Evolutionary conservation across 2,888 invertebrate genomes (phyloP), one percentile per base, ranked within the genome.

Genomic region (Netelia virgata): DNA sequence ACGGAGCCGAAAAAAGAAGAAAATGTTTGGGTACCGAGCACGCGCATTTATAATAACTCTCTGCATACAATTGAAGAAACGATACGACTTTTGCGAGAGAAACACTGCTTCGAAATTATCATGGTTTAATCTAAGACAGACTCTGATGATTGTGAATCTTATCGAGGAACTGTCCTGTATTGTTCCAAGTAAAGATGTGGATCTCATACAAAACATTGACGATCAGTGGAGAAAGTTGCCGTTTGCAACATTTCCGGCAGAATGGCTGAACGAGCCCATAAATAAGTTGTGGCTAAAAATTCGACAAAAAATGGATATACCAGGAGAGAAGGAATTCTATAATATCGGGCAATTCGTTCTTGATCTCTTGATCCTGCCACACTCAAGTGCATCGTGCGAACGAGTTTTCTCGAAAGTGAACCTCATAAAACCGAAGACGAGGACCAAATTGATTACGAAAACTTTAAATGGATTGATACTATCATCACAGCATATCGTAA

Each of bases 311-410:
- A 23, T 20, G 10, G 66, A 68, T 50, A 3, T 43, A 16, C 18
- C 5, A 14, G 47, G 47, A 47, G 47, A 47, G 47, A 66, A 47
- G 20, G 20, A 43, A 8, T 66, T 66, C n/a, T 18, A 66, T 6
- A 20, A 78, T 76, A 23, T 77, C 20, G 14, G 66, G 16, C 57
- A 69, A 70, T 84, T 78, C 72, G 74, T 23, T 43, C 72, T 78
- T 6, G 50, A 47, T 23, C 20, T 63, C 3, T n/a, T 83, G n/a
- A 70, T 68, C 16, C 66, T 85, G 9, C 82, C 85, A 18, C 69
- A 82, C 68, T 85, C 85, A n/a, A 85, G 79, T 61, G 79, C 85
- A 55, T 59, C 70, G 5, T 79, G 79, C 63, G 82, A 85, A 47
- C 28, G 76, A n/a, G 50, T 75, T 8, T 85, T 82, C 47, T 70